phyloP scores from a whole-genome alignment of 2,888 invertebrate genomes.

The Philhelius pedissequus region DNA sequence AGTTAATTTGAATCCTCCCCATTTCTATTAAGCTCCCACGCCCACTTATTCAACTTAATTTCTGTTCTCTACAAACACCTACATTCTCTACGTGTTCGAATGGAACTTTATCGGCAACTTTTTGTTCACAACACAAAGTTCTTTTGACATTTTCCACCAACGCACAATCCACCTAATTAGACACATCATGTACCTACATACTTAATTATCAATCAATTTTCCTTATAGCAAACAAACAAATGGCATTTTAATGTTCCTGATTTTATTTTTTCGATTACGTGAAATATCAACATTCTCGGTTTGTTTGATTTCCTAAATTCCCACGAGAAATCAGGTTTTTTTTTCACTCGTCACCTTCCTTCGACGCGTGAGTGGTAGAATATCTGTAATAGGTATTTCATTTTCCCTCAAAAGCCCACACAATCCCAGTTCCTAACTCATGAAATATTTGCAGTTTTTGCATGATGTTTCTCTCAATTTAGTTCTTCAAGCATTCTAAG shows the following conservation, averaged over 20 bases:
- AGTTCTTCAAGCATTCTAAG: not conserved
- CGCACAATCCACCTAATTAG: not conserved
- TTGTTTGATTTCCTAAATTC: slow-evolving; percentile 19
- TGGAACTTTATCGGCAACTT: not conserved
- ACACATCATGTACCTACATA: not conserved
- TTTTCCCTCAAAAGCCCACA: not conserved
- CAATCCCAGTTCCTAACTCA: not conserved
- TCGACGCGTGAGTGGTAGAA: not conserved
- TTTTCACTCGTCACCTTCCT: not conserved
- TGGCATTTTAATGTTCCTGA: slow-evolving; percentile 40
- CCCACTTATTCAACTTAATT: not conserved
- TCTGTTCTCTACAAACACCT: not conserved
- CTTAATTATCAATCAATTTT: slow-evolving; percentile 15
- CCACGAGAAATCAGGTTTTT: not conserved
- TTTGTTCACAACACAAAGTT: not conserved
- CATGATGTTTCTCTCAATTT: not conserved
- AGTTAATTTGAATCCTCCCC: not conserved
- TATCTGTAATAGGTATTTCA: too few relatives aligned
- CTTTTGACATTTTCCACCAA: not conserved
- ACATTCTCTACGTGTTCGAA: not conserved
- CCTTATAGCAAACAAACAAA: slow-evolving; percentile 38
- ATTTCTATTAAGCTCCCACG: not conserved
- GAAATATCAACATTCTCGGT: not conserved
- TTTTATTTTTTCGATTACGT: slow-evolving; percentile 33
- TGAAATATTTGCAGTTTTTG: not conserved